Percentiles rank a stretch among this genome's conserved stretches.
phyloP scores from a whole-genome alignment of 1,140 invertebrate genomes.

The Thereuonema tuberculata region DNA sequence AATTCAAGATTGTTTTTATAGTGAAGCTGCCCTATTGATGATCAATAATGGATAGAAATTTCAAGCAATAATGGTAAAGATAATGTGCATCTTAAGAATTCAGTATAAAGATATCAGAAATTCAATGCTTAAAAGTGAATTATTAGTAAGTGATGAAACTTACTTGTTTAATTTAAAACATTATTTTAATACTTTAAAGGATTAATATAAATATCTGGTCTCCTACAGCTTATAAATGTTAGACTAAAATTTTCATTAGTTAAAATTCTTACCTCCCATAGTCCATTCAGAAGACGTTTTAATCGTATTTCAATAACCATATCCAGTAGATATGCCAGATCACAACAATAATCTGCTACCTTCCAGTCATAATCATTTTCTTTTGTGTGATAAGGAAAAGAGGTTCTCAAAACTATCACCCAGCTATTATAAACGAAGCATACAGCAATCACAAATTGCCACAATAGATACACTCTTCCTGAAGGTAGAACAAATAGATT shows the following conservation, averaged over 20 bases:
- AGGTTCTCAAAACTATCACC: slow-evolving; percentile 63
- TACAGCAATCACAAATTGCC: slow-evolving; percentile 64
- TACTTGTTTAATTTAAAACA: neutral
- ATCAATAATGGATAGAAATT: too few relatives aligned
- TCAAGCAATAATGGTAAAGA: too few relatives aligned
- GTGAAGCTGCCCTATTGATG: too few relatives aligned
- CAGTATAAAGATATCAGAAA: too few relatives aligned
- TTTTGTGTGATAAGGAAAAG: slow-evolving; percentile 68
- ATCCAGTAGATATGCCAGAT: slow-evolving; percentile 72
- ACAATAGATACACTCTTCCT: slow-evolving; percentile 57
- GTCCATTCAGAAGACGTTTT: slow-evolving; percentile 58
- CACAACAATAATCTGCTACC: slow-evolving; percentile 58
- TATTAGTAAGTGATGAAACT: neutral
- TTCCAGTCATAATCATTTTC: slow-evolving; percentile 59
- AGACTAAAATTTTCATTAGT: neutral
- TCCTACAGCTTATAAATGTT: neutral
- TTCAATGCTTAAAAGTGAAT: neutral
- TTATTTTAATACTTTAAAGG: neutral
- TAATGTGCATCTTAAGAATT: too few relatives aligned
- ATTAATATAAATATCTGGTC: neutral
- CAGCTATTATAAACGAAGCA: slow-evolving; percentile 78
- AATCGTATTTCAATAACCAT: slow-evolving; percentile 64
- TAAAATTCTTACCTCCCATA: slow-evolving; percentile 44
- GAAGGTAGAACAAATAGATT: too few relatives aligned
- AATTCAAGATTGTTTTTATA: too few relatives aligned